phyloP scores from a whole-genome alignment of 2,888 invertebrate genomes.

The Amiota mariae region DNA sequence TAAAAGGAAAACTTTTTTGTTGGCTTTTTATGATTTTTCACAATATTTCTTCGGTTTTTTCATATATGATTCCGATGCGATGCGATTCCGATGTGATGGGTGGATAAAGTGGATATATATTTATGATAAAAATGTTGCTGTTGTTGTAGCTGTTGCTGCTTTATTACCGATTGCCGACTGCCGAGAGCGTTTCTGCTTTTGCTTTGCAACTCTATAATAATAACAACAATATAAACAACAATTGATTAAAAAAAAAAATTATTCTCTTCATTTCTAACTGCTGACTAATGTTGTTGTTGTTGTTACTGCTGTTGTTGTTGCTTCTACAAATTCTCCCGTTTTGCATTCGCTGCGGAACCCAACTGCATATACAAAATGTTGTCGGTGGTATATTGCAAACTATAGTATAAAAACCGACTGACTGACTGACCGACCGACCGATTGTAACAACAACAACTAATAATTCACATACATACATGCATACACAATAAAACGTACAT shows the following conservation, averaged over 20 bases:
- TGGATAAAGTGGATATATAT: not conserved
- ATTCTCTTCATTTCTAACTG: not conserved
- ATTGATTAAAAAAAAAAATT: not conserved
- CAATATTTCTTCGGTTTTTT: not conserved
- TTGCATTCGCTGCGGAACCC: no score
- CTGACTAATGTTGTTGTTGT: not conserved
- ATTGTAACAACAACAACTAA: not conserved
- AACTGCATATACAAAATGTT: no score
- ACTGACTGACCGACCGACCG: not conserved
- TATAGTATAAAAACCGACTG: not conserved
- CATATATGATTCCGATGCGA: not conserved
- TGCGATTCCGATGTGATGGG: not conserved
- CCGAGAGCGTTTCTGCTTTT: no score
- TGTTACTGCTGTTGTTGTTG: not conserved
- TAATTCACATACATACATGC: not conserved
- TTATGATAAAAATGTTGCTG: not conserved
- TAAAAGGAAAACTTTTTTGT: not conserved
- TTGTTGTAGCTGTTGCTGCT: constrained; percentile 7
- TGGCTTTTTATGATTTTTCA: not conserved
- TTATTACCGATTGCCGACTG: not conserved
- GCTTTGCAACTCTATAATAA: constrained; percentile 4
- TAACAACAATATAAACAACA: not conserved
- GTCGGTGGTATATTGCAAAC: no score
- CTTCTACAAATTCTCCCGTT: no score
- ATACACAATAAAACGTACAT: no score